Conservation (phyloP, 2,113 vertebrate species). For the Dinomys branickii region DNA sequence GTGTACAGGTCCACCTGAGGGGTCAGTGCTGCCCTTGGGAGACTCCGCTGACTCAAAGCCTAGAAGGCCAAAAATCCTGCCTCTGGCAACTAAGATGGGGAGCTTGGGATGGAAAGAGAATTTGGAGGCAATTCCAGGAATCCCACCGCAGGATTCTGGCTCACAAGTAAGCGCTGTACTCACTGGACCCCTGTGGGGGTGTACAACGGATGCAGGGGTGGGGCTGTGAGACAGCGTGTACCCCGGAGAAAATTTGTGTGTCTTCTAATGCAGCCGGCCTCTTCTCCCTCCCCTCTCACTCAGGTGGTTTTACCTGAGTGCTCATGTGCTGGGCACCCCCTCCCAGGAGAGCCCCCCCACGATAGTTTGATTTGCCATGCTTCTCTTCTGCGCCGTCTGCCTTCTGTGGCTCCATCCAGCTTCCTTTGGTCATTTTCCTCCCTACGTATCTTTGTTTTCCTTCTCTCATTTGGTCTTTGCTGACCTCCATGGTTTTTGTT, state of each 20-base stretch:
- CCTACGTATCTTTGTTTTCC: not conserved
- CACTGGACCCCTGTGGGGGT: not conserved
- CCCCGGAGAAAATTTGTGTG: not conserved
- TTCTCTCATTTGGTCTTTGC: not conserved
- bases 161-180: not conserved
- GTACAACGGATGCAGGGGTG: not conserved
- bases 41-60: not conserved
- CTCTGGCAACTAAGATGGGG: not conserved
- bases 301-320: not conserved
- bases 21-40: not conserved
- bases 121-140: not conserved
- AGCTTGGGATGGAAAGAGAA: slow-evolving; percentile 4
- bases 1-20: not conserved
- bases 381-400: not conserved
- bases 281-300: not conserved
- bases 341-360: not conserved
- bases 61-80: not conserved
- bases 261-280: not conserved
- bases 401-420: not conserved
- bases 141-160: not conserved
- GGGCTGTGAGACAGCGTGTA: not conserved
- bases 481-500: not conserved
- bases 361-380: not conserved
- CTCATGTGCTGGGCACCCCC: not conserved
- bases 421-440: not conserved